phyloP scores from a whole-genome alignment of 2,797 vertebrate species.

The Anabacerthia variegaticeps region DNA sequence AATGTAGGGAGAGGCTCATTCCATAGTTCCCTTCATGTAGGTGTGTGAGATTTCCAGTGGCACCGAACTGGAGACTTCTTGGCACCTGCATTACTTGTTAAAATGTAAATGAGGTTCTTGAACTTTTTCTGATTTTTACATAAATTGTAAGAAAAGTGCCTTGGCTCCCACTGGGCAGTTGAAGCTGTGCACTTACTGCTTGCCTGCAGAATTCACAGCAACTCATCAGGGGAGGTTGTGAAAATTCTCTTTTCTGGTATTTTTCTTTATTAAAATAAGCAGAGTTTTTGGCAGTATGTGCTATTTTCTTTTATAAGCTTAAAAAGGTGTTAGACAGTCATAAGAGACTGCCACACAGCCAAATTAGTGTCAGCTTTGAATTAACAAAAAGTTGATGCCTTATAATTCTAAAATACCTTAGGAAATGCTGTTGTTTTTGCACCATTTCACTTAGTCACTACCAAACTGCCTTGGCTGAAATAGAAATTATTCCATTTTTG shows the following conservation, averaged over 20 bases:
- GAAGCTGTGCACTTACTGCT: not conserved
- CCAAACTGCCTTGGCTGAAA: not conserved
- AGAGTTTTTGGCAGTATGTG: not conserved
- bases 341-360: not conserved
- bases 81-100: not conserved
- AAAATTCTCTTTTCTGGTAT: not conserved
- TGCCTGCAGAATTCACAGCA: not conserved
- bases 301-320: not conserved
- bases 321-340: slow-evolving; percentile 15
- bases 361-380: not conserved
- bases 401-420: not conserved
- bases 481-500: not conserved
- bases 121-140: not conserved
- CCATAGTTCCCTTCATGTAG: not conserved
- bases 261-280: slow-evolving; percentile 12
- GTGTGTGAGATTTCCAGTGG: not conserved
- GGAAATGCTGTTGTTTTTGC: not conserved
- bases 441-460: not conserved
- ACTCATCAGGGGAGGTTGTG: not conserved
- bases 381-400: not conserved
- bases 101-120: not conserved
- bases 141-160: not conserved
- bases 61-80: not conserved
- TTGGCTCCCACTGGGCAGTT: not conserved
- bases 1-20: not conserved